Conservation (phyloP, 2,888 invertebrate genomes). For the Oegoconia quadripuncta region DNA sequence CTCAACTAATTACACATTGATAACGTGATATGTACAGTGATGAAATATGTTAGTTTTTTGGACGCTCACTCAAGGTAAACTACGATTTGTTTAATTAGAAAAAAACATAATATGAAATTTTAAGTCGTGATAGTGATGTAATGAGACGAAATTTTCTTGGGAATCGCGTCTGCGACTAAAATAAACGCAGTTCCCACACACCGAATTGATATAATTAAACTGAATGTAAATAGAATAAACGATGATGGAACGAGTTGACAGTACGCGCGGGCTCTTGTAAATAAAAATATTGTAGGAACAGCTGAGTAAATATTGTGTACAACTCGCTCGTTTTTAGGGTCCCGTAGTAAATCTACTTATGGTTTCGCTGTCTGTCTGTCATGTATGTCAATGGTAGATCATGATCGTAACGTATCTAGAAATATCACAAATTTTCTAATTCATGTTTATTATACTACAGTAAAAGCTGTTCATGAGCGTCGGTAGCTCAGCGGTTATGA, state of each 20-base stretch:
- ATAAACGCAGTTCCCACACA: slow-evolving; percentile 24
- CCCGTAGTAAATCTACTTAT: too few relatives aligned
- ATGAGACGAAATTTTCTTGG: slow-evolving; percentile 20
- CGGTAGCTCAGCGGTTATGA: too few relatives aligned
- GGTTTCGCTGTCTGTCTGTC: too few relatives aligned
- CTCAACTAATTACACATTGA: too few relatives aligned
- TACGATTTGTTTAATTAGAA: not conserved
- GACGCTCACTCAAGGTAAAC: not conserved
- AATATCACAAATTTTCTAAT: too few relatives aligned
- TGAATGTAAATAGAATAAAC: slow-evolving; percentile 25
- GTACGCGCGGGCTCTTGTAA: not conserved
- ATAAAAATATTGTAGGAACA: slow-evolving; percentile 9
- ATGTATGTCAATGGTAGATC: too few relatives aligned
- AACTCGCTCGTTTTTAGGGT: too few relatives aligned
- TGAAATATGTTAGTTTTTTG: too few relatives aligned
- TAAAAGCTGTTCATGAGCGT: too few relatives aligned
- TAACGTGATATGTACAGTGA: too few relatives aligned
- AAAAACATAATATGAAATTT: not conserved
- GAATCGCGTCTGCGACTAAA: slow-evolving; percentile 24
- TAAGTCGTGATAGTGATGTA: slow-evolving; percentile 4
- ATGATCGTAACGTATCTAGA: too few relatives aligned
- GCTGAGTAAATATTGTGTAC: slow-evolving; percentile 20
- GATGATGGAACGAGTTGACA: slow-evolving; percentile 24
- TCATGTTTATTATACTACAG: too few relatives aligned
- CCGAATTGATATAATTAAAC: slow-evolving; percentile 45